Conservation (phyloP, 2,888 invertebrate species). For the Rhodophaea formosa region DNA sequence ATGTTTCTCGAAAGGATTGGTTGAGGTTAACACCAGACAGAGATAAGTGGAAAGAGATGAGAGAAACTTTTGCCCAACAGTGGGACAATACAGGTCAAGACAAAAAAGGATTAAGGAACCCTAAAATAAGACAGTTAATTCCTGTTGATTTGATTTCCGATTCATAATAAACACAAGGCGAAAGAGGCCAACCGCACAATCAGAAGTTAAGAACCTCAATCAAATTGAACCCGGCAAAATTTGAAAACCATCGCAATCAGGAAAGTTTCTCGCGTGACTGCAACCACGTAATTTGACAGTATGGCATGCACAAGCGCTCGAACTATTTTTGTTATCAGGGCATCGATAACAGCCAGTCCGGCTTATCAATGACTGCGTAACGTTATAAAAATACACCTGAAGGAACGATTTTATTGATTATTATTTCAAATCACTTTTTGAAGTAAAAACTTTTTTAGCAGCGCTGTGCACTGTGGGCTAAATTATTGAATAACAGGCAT, state of each 20-base stretch:
- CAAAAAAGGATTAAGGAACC: no score
- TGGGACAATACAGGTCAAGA: no score
- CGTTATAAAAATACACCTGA: conserved; percentile 9
- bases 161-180: conserved; percentile 6
- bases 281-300: conserved; percentile 51
- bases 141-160: not conserved
- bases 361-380: conserved; percentile 22
- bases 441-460: no score
- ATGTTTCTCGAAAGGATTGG: no score
- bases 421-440: no score
- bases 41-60: no score
- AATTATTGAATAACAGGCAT: no score
- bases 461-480: no score
- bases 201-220: conserved; percentile 29
- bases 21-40: no score
- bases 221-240: conserved; percentile 49
- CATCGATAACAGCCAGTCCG: conserved; percentile 48
- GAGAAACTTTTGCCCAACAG: no score
- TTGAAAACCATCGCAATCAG: conserved; percentile 50
- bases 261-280: conserved; percentile 53
- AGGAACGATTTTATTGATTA: not conserved
- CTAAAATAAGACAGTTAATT: no score
- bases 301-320: conserved; percentile 44
- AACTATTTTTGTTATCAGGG: conserved; percentile 51
- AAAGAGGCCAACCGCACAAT: conserved; percentile 28